Conservation (phyloP, 2,888 invertebrate genomes). For the Phalera bucephala region DNA sequence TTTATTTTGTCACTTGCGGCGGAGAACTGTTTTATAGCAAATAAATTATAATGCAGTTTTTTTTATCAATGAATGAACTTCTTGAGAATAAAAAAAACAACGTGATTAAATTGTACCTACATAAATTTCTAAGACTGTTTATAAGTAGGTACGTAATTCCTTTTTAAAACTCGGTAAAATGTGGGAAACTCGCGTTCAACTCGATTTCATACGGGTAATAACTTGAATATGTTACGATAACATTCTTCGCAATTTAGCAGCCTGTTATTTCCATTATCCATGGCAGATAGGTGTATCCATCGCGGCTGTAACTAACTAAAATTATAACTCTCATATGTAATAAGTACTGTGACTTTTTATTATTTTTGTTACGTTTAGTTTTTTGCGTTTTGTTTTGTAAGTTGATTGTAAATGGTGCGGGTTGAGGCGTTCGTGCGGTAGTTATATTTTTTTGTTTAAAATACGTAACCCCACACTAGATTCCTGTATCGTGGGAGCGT, state of each 20-base stretch:
- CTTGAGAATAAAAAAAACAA: no score
- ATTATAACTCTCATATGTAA: neutral
- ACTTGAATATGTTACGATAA: slow-evolving; percentile 4
- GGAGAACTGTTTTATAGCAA: neutral
- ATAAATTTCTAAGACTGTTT: no score
- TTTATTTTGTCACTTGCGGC: neutral
- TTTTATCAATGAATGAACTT: neutral
- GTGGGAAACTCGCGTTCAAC: slow-evolving; percentile 13
- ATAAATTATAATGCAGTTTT: neutral
- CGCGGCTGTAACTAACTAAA: neutral
- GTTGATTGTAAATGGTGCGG: no score
- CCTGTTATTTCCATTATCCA: slow-evolving; percentile 2
- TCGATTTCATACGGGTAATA: slow-evolving; percentile 11
- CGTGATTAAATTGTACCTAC: no score
- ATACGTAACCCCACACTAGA: no score
- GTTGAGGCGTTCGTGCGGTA: no score
- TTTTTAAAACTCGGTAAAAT: slow-evolving; percentile 1
- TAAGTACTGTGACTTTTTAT: neutral
- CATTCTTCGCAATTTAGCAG: slow-evolving; percentile 12
- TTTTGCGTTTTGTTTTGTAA: no score
- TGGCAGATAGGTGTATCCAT: slow-evolving; percentile 7
- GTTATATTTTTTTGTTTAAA: no score
- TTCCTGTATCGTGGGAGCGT: no score
- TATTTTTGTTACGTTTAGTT: neutral
- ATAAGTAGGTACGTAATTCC: no score